These are phyloP conservation scores for Lagothrix lagotricha DNA, from an alignment of 2,797 vertebrate genomes.

Conservation along the genomic window DNA sequence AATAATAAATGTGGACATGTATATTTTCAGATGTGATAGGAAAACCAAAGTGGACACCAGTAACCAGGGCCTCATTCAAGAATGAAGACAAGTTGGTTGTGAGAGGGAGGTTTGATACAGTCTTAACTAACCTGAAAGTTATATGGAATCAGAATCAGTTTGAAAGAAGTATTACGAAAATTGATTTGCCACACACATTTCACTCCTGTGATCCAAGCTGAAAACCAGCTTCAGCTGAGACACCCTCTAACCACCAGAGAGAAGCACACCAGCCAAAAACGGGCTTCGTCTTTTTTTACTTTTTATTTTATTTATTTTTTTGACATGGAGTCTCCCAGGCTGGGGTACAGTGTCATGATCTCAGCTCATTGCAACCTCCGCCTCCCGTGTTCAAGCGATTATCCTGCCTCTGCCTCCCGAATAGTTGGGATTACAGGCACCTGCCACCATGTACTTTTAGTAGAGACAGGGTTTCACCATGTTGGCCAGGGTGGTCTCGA, in stretches of 20 bases:
- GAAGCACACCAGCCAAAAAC: not conserved
- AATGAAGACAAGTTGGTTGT: not conserved
- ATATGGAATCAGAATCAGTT: not conserved
- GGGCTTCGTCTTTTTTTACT: not conserved
- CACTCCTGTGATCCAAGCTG: not conserved
- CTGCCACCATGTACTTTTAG: too few species aligned
- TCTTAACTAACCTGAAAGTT: not conserved
- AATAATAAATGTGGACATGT: not conserved
- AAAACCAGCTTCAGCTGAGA: not conserved
- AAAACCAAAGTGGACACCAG: not conserved
- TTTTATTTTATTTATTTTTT: not conserved
- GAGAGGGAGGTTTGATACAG: not conserved
- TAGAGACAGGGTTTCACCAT: too few species aligned
- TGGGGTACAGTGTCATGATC: not conserved
- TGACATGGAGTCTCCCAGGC: not conserved
- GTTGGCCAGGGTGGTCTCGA: too few species aligned
- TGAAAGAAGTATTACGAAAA: not conserved
- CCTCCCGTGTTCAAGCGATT: not conserved
- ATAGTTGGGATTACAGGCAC: not conserved
- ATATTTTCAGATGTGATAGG: not conserved
- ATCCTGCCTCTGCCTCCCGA: not conserved
- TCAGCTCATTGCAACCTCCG: not conserved
- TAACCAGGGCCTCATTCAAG: not conserved
- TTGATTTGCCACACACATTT: not conserved
- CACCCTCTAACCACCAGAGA: constrained; percentile 3